Evolutionary conservation across 2,888 invertebrate genomes (phyloP).

Genomic region (Galerucella pusilla): DNA sequence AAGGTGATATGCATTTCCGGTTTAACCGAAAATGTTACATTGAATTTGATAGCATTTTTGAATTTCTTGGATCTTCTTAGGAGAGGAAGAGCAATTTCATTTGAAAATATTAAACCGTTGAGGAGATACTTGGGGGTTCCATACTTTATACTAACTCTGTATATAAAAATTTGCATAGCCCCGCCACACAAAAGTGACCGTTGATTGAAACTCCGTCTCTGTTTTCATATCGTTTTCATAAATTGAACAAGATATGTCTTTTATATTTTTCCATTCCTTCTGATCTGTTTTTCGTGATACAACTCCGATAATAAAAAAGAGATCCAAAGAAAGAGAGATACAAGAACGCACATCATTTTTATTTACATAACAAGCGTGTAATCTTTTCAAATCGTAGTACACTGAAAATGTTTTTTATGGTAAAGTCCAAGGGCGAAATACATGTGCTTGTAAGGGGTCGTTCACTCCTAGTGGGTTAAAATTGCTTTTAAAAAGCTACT

Average conservation of each 20-base stretch:
- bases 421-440: slow-evolving; percentile 11
- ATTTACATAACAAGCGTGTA: slow-evolving; percentile 20
- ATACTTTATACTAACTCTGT: no score
- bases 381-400: slow-evolving; percentile 16
- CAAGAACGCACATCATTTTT: slow-evolving; percentile 15
- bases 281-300: slow-evolving; percentile 15
- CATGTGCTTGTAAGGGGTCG: slow-evolving; percentile 8
- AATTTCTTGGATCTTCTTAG: no score
- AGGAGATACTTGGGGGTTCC: no score
- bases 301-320: slow-evolving; percentile 12
- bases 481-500: background rate
- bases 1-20: no score
- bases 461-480: background rate
- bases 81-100: no score
- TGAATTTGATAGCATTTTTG: no score
- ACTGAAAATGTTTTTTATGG: slow-evolving; percentile 31
- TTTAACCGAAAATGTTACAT: no score
- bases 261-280: slow-evolving; percentile 1
- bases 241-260: background rate
- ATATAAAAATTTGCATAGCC: no score
- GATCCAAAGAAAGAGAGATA: slow-evolving; percentile 15
- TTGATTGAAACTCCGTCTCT: background rate
- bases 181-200: background rate
- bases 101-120: no score
- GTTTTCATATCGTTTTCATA: background rate